Evolutionary conservation across 2,888 invertebrate genomes (phyloP), one percentile per base, ranked within the genome.

Genomic region (Metellina segmentata): DNA sequence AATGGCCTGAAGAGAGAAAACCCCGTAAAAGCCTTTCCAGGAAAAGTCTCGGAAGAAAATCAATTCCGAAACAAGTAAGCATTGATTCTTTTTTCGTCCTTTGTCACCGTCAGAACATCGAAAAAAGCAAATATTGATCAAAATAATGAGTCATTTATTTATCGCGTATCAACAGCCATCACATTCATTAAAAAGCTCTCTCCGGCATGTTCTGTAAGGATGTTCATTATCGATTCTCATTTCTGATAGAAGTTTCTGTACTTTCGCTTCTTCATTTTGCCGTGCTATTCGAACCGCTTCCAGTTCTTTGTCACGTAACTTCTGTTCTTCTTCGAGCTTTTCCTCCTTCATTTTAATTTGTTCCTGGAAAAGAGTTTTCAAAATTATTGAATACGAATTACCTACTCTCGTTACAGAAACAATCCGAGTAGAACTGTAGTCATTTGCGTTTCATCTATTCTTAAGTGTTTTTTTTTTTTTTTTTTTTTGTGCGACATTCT

Each of bases 161-260:
- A 61, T 61, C 61, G 61, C 7, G 61, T 16, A 61, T 61, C 61
- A 34, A 34, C 20, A 7, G 20, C 9, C 20, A 8, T 48, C 71
- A 52, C 81, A 81, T 7, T 71, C 53, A n/a, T 87, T 52, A 19
- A 61, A 83, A 13, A 49, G n/a, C 51, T 78, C 77, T 71, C 53
- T 87, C 19, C 87, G 71, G n/a, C 20, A 16, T 11, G 77, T 49
- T 13, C 91, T 53, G 48, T 78, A 91, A 1, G 91, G 87, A 19
- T 91, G 91, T n/a, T 87, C 83, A 49, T 79, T 71, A 61, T 83
- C 83, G 34, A 91, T 83, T 19, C 82, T 51, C 70, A 91, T 61
- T 16, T 91, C 91, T 0, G 61, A 13, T n/a, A 91, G 52, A 51
- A 91, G 53, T 8, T 83, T 69, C 20, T 79, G 78, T 6, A 91